Base-by-base conservation (phyloP, 2,113 vertebrate species). In the Sakesphorus luctuosus region DNA sequence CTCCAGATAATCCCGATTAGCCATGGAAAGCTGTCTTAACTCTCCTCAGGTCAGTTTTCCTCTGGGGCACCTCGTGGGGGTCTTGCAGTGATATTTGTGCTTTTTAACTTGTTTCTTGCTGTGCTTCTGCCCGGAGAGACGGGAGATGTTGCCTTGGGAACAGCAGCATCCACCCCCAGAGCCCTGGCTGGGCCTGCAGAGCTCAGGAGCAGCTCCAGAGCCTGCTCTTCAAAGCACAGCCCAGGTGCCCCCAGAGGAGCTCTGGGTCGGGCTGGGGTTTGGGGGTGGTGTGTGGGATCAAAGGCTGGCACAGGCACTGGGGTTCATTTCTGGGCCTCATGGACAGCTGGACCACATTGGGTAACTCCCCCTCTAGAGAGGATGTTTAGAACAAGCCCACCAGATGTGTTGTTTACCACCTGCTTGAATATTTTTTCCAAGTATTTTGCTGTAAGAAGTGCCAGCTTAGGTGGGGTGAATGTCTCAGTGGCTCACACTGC, bases 1-100 rank as follows among this genome's bases (percentile, higher is more conserved):
- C 94, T 96, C 83, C 56, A 84, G 85, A 59, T 96, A 96, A 96
- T 96, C 94, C 92, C 44, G 61, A 90, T 94, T 97, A 95, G 88
- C 0, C 23, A 26, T 68, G 73, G 92, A 84, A 97, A 95, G 93
- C 93, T 94, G 61, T 55, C 86, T 97, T 97, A 84, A 65, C 84
- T 78, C 88, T 87, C 31, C 49, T 86, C 33, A 12, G 88, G 66
- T 84, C 90, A 43, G 52, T 93, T 90, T 90, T 85, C 55, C 61
- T 93, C 83, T 23, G 87, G 89, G 93, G 81, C 20, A 10, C 46
- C 25, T 83, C 7, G 0, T 31, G 38, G 53, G 47, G 49, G 36
- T 83, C 78, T 24, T 91, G 55, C 25, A 7, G 62, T 47, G 38
- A 24, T 90, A 76, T 36, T 38, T 63, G 35, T 71, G 49, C 31